Evolutionary conservation across 2,797 vertebrate species (phyloP).

Genomic region (Squalus acanthias): DNA sequence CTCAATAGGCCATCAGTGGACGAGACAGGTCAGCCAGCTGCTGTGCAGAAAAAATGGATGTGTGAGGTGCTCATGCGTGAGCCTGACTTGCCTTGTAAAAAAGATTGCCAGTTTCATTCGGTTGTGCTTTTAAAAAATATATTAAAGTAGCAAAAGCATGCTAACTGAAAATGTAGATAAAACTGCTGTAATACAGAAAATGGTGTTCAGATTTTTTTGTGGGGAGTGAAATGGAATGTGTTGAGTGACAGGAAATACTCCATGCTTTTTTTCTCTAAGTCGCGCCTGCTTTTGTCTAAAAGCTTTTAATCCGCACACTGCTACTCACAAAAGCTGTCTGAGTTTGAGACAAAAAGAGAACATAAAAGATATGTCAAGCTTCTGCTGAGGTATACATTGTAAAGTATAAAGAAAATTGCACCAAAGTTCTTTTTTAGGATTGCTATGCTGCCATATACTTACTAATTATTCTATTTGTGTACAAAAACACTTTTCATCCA

Average conservation of each 20-base stretch:
- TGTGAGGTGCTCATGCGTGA: constrained; percentile 58
- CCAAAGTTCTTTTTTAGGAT: constrained; percentile 19
- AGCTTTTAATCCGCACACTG: constrained; percentile 61
- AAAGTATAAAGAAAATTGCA: constrained; percentile 32
- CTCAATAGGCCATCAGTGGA: constrained; percentile 67
- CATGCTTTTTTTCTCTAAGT: constrained; percentile 52
- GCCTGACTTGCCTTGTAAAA: constrained; percentile 55
- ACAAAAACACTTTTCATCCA: neutral
- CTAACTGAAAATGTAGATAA: neutral
- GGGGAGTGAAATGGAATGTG: constrained; percentile 63
- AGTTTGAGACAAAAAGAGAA: constrained; percentile 55
- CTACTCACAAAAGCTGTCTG: constrained; percentile 56
- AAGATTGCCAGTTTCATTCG: constrained; percentile 53
- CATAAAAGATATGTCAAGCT: constrained; percentile 34
- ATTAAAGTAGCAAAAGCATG: neutral
- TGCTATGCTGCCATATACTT: neutral
- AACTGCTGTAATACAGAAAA: constrained; percentile 34
- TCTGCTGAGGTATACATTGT: constrained; percentile 25
- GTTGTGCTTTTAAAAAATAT: constrained; percentile 1
- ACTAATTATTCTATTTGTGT: neutral
- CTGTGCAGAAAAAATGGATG: constrained; percentile 54
- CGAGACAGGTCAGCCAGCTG: constrained; percentile 81
- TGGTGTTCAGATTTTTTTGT: constrained; percentile 50
- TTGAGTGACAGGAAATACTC: constrained; percentile 73
- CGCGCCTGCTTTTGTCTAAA: constrained; percentile 69